These are phyloP conservation scores for Chlorops oryzae DNA, from an alignment of 1,140 invertebrate genomes.

Conservation along the genomic window DNA sequence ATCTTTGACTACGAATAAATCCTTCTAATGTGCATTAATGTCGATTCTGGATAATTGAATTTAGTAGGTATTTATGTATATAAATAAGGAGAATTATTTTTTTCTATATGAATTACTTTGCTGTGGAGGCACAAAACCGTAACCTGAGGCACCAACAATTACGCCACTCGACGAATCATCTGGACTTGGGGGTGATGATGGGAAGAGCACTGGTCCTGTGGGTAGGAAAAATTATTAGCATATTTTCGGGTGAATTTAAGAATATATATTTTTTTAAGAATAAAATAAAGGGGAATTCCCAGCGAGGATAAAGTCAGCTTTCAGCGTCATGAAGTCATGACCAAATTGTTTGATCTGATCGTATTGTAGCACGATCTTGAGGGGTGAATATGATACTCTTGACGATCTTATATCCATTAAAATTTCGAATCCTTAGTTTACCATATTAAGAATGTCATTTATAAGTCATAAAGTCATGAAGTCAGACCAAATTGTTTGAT, in stretches of 20 bases:
- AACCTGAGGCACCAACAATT: constrained; percentile 46
- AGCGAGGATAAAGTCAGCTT: neutral
- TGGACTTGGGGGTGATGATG: constrained; percentile 41
- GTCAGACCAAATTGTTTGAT: too few species aligned
- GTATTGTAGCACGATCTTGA: neutral
- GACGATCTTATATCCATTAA: neutral
- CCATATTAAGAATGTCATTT: too few species aligned
- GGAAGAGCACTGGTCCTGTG: constrained; percentile 45
- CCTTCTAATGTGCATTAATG: too few species aligned
- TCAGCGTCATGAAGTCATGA: too few species aligned
- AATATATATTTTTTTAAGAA: neutral
- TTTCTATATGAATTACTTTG: constrained; percentile 38
- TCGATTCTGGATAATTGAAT: too few species aligned
- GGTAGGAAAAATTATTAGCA: constrained; percentile 2
- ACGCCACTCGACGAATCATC: constrained; percentile 44
- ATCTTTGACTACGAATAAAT: too few species aligned
- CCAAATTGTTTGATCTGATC: neutral
- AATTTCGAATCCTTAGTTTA: too few species aligned
- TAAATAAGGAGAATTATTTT: neutral
- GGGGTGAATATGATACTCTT: neutral
- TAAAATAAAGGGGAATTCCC: neutral
- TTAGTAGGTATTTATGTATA: too few species aligned
- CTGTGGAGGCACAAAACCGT: constrained; percentile 45
- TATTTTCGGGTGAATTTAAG: constrained; percentile 6
- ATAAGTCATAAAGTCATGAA: too few species aligned